phyloP scores from a whole-genome alignment of 2,113 vertebrate species.

The Limanda limanda region DNA sequence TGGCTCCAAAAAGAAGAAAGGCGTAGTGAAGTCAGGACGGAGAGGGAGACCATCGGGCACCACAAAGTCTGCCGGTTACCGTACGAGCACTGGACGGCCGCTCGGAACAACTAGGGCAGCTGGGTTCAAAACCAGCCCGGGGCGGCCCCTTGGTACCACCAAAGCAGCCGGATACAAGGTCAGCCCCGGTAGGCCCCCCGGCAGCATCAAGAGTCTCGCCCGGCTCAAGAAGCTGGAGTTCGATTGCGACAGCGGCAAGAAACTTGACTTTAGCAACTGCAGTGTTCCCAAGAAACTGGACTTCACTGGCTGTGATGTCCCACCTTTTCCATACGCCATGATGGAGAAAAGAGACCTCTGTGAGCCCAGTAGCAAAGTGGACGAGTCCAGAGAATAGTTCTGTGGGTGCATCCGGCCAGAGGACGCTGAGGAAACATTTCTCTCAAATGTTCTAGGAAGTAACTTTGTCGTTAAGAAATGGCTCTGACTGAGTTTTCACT shows the following conservation, averaged over 20 bases:
- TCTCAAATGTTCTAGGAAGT: constrained; percentile 26
- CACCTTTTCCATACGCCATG: constrained; percentile 91
- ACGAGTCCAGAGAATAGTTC: constrained; percentile 87
- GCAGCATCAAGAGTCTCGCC: constrained; percentile 97
- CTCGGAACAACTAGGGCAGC: constrained; percentile 97
- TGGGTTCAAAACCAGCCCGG: constrained; percentile 99
- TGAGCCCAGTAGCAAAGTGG: constrained; percentile 87
- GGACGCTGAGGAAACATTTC: constrained; percentile 12
- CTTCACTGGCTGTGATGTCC: constrained; percentile 88
- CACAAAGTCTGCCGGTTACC: constrained; percentile 96
- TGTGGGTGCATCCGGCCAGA: constrained; percentile 49
- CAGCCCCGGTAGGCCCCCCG: constrained; percentile 97
- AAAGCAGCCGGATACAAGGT: constrained; percentile 99
- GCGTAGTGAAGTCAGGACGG: constrained; percentile 91
- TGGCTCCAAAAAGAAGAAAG: constrained; percentile 96
- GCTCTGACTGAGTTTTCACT: constrained; percentile 47
- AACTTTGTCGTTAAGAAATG: constrained; percentile 50
- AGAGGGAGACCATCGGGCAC: constrained; percentile 96
- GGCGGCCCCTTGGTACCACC: constrained; percentile 96
- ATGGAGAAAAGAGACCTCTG: constrained; percentile 92
- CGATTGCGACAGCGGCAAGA: constrained; percentile 85
- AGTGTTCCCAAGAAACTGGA: constrained; percentile 89
- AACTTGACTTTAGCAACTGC: constrained; percentile 92
- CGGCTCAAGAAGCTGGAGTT: constrained; percentile 93
- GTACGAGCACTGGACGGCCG: constrained; percentile 97